A percentile compares a stretch with the other conserved stretches of the same genome.
Conservation (phyloP, 2,888 invertebrate species). For the Zootermopsis nevadensis region DNA sequence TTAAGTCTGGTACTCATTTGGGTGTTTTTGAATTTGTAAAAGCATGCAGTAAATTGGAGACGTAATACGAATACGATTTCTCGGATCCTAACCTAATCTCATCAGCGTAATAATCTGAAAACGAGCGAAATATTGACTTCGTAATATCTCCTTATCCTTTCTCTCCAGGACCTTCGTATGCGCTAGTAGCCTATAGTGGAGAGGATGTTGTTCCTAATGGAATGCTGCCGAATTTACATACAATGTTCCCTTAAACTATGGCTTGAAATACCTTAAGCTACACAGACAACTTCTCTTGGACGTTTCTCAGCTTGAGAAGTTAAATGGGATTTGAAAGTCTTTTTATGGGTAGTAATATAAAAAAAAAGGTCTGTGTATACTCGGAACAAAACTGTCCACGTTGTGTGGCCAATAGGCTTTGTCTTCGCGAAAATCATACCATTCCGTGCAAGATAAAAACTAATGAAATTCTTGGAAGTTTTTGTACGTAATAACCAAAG, state of each 20-base stretch:
- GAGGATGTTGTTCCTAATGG: neutral
- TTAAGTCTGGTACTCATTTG: neutral
- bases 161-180: neutral
- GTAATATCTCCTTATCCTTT: neutral
- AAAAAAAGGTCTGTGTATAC: neutral
- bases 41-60: neutral
- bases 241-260: slow-evolving; percentile 33
- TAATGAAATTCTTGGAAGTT: too few species aligned
- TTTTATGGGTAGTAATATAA: neutral
- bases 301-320: slow-evolving; percentile 9
- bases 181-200: slow-evolving; percentile 11
- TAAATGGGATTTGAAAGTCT: slow-evolving; percentile 26
- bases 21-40: neutral
- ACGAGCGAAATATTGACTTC: slow-evolving; percentile 2
- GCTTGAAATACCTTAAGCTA: neutral
- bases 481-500: too few species aligned
- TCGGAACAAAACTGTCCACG: neutral
- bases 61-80: neutral
- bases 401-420: neutral
- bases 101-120: slow-evolving; percentile 4
- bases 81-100: neutral
- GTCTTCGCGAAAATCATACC: neutral
- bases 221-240: slow-evolving; percentile 40
- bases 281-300: slow-evolving; percentile 7
- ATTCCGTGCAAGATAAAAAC: neutral